phyloP scores from a whole-genome alignment of 2,888 invertebrate genomes.

The Strigamia maritima region DNA sequence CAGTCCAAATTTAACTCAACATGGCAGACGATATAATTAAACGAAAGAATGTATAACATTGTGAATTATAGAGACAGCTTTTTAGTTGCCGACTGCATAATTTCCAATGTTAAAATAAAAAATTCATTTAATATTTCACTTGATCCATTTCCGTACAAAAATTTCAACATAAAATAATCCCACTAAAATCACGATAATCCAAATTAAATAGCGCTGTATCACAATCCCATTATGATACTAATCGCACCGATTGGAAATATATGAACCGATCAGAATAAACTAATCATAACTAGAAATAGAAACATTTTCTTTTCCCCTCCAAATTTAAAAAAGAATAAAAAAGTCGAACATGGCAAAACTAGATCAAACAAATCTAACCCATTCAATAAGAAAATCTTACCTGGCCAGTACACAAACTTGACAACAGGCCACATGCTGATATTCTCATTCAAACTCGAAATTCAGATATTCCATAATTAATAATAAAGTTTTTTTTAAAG shows the following conservation, averaged over 20 bases:
- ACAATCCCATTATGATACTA: too few species aligned
- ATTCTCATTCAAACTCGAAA: not conserved
- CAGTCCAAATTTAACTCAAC: not conserved
- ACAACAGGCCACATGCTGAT: slow-evolving; percentile 28
- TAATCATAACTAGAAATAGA: not conserved
- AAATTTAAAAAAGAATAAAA: too few species aligned
- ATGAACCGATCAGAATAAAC: too few species aligned
- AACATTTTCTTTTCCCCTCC: too few species aligned
- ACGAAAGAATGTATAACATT: not conserved
- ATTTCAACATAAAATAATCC: too few species aligned
- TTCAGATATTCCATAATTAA: not conserved
- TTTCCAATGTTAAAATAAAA: not conserved
- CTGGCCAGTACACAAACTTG: slow-evolving; percentile 36
- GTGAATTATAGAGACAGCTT: not conserved
- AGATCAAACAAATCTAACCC: not conserved
- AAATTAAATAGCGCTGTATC: too few species aligned
- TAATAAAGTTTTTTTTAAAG: not conserved
- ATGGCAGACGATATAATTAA: not conserved
- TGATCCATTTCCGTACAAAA: too few species aligned
- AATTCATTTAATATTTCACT: not conserved
- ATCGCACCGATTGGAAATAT: too few species aligned
- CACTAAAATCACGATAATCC: too few species aligned
- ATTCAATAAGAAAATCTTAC: slow-evolving; percentile 21
- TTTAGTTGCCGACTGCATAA: not conserved
- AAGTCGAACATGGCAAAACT: not conserved